Base-by-base conservation (phyloP, 2,888 invertebrate genomes). In the Oscheius myriophilus region DNA sequence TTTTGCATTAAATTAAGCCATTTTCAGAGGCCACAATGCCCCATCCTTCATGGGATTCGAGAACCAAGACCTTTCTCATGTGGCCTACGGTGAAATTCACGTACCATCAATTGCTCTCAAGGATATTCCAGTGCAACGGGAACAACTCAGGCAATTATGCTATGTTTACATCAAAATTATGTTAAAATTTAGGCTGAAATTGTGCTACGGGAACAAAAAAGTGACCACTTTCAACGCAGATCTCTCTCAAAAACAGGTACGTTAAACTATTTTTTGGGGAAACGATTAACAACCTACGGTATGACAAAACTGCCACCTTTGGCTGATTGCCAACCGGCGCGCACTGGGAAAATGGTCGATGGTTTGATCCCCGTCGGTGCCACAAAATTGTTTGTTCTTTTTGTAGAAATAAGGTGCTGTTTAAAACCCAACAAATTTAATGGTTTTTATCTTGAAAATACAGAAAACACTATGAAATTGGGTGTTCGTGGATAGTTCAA, bases 11-110 rank as follows among this genome's bases (percentile, higher is more conserved):
- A 53, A 52, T 16, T 16, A 33, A 11, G 9, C 18, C 12, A 39
- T 16, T 68, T 77, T 58, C 69, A 80, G 89, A 21, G 88, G 88
- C 2, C 87, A 88, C 55, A 87, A 87, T 49, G 88, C 88, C 1
- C 86, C 85, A 14, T 86, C 86, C 3, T 86, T 87, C 71, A 84
- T 89, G 63, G 82, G 87, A 6, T 81, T 83, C 52, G 86, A 88
- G 65, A 79, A 78, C 16, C 82, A 79, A 39, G 80, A 80, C 69
- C 53, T 80, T 18, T 72, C 78, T 9, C 67, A 69, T 23, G 70
- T 79, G 26, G 73, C 76, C 18, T 79, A 74, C 53, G 77, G 78
- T 54, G 78, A 80, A 26, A 72, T 80, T 26, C 86, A 86, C 72
- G 84, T 86, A n/a, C 86, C 86, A 7, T 86, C 86, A 11, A 86